Evolutionary conservation across 1,140 invertebrate genomes (phyloP).

Genomic region (Apocrypta bakeri): DNA sequence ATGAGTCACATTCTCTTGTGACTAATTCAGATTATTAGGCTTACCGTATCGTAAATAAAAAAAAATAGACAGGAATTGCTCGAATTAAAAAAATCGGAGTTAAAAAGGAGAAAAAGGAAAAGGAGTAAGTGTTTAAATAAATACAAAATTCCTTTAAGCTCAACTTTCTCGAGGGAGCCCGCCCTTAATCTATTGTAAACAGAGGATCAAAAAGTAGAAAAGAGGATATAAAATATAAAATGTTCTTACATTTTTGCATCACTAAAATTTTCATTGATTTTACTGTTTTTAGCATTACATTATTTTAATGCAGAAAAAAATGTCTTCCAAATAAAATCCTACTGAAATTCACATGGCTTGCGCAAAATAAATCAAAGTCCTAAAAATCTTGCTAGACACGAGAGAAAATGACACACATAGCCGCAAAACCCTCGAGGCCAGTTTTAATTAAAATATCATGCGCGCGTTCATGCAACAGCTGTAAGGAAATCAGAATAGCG

Average conservation of each 20-base stretch:
- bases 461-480: background rate
- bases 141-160: background rate
- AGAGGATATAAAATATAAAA: background rate
- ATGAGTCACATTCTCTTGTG: too few species aligned
- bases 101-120: background rate
- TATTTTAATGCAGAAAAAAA: too few species aligned
- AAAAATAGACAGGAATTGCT: background rate
- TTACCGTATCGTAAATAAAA: background rate
- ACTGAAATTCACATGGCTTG: too few species aligned
- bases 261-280: background rate
- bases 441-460: conserved; percentile 32
- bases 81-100: background rate
- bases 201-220: background rate
- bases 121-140: conserved; percentile 30
- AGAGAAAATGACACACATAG: background rate
- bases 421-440: background rate
- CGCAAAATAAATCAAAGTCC: background rate
- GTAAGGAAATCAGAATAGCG: background rate
- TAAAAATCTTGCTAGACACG: background rate
- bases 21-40: too few species aligned
- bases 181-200: conserved; percentile 8
- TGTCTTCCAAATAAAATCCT: too few species aligned
- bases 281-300: background rate
- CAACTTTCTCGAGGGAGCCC: background rate
- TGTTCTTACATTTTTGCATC: background rate